Conservation (phyloP, 1,140 invertebrate genomes). For the Harpegnathos saltator region DNA sequence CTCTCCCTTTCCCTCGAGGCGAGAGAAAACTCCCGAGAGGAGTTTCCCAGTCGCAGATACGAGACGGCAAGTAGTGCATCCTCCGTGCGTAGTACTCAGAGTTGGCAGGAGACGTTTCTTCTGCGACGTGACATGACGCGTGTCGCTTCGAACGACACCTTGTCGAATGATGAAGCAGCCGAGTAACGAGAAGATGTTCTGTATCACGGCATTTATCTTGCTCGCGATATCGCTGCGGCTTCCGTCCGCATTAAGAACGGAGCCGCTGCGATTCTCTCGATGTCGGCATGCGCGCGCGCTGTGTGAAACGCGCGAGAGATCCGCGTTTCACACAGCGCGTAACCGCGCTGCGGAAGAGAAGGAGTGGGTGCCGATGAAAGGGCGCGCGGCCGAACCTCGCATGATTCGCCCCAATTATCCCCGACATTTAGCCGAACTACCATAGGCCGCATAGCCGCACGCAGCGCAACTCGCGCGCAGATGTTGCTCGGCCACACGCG, state of each 20-base stretch:
- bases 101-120: too few relatives aligned
- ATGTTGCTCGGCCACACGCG: conserved; percentile 44
- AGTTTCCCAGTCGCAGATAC: neutral
- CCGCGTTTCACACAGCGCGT: too few relatives aligned
- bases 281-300: conserved; percentile 1
- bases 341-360: too few relatives aligned
- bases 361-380: conserved; percentile 61
- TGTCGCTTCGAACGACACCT: neutral
- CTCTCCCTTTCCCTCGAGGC: neutral
- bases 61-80: too few relatives aligned
- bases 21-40: neutral
- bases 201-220: conserved; percentile 5
- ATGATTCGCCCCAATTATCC: conserved; percentile 73
- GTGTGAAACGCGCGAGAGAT: too few relatives aligned
- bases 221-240: conserved; percentile 10
- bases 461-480: conserved; percentile 32
- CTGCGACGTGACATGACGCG: neutral
- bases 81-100: too few relatives aligned
- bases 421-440: conserved; percentile 66
- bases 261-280: conserved; percentile 10
- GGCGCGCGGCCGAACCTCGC: conserved; percentile 64
- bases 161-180: neutral
- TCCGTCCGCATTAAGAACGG: conserved; percentile 37
- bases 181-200: too few relatives aligned
- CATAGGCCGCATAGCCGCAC: conserved; percentile 51